A percentile compares a stretch with the other conserved stretches of the same genome.
Conservation (phyloP, 2,113 vertebrate genomes). For the Pantherophis guttatus region DNA sequence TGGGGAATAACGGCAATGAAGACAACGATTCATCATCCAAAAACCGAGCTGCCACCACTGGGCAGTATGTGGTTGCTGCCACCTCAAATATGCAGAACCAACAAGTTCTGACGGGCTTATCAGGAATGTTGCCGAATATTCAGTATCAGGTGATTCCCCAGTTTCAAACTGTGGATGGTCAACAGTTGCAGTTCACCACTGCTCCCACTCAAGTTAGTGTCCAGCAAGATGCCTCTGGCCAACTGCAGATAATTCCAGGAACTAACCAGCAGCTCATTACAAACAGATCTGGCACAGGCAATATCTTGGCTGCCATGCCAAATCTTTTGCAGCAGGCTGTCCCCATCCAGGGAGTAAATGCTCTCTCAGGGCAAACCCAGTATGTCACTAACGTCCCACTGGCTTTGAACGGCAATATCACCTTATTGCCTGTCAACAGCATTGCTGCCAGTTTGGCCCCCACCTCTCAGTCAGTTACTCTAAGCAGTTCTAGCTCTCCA, state of each 20-base stretch:
- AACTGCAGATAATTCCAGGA: slow-evolving; percentile 88
- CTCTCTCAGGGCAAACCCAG: slow-evolving; percentile 88
- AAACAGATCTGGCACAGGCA: slow-evolving; percentile 74
- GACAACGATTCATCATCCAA: slow-evolving; percentile 70
- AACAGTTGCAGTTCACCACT: slow-evolving; percentile 87
- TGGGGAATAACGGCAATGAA: slow-evolving; percentile 60
- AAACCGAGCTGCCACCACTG: slow-evolving; percentile 71
- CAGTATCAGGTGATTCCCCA: slow-evolving; percentile 97
- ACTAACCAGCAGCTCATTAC: slow-evolving; percentile 88
- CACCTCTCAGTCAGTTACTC: slow-evolving; percentile 78
- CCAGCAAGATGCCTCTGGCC: slow-evolving; percentile 86
- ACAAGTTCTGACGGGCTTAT: slow-evolving; percentile 86
- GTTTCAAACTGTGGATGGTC: slow-evolving; percentile 93
- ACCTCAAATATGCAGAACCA: slow-evolving; percentile 82
- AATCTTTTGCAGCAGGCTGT: slow-evolving; percentile 89
- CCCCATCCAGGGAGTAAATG: slow-evolving; percentile 86
- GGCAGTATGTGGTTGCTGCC: slow-evolving; percentile 84
- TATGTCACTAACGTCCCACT: slow-evolving; percentile 93
- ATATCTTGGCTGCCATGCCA: slow-evolving; percentile 88
- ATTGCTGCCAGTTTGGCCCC: slow-evolving; percentile 75
- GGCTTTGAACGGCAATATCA: slow-evolving; percentile 93
- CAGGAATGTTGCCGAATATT: slow-evolving; percentile 88
- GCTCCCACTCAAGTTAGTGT: slow-evolving; percentile 71
- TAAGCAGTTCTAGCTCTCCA: slow-evolving; percentile 73
- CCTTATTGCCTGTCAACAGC: slow-evolving; percentile 86